Conservation (phyloP, 2,113 vertebrate genomes). For the Pipa parva region DNA sequence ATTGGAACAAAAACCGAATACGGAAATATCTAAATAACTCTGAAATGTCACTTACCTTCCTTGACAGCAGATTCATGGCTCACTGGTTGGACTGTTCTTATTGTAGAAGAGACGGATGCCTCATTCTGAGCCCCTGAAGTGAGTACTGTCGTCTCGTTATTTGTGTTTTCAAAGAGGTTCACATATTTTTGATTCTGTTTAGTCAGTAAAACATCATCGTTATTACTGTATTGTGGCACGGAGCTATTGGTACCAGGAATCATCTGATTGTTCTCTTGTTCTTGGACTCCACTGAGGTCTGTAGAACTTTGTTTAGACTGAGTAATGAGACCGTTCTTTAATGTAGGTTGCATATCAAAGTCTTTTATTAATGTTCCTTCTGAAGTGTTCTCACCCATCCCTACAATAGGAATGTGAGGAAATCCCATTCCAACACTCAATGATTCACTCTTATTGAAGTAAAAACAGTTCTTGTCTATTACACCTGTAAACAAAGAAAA, state of each 20-base stretch:
- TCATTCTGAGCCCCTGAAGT: conserved; percentile 24
- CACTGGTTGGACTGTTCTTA: conserved; percentile 24
- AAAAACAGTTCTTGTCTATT: conserved; percentile 65
- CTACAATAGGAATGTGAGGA: conserved; percentile 45
- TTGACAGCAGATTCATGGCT: conserved; percentile 38
- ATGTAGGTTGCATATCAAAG: conserved; percentile 20
- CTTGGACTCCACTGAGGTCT: conserved; percentile 48
- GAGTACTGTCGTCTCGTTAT: conserved; percentile 25
- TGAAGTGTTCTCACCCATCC: conserved; percentile 45
- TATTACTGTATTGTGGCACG: conserved; percentile 1
- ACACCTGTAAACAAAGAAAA: conserved; percentile 59
- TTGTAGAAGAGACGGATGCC: conserved; percentile 36
- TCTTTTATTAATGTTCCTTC: conserved; percentile 12
- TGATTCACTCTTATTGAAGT: conserved; percentile 60
- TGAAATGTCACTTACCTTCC: conserved; percentile 49
- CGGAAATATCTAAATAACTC: too few species aligned
- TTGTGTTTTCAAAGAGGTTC: background rate
- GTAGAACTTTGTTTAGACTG: conserved; percentile 46
- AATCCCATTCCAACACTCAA: conserved; percentile 49
- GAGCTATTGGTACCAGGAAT: conserved; percentile 37
- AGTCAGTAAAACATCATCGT: conserved; percentile 28
- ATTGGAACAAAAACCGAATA: too few species aligned
- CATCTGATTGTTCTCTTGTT: conserved; percentile 29
- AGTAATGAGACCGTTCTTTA: conserved; percentile 41
- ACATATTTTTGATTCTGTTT: background rate